A percentile compares a stretch with the other conserved stretches of the same genome.
phyloP scores from a whole-genome alignment of 1,140 invertebrate genomes.

The Metaphire vulgaris region DNA sequence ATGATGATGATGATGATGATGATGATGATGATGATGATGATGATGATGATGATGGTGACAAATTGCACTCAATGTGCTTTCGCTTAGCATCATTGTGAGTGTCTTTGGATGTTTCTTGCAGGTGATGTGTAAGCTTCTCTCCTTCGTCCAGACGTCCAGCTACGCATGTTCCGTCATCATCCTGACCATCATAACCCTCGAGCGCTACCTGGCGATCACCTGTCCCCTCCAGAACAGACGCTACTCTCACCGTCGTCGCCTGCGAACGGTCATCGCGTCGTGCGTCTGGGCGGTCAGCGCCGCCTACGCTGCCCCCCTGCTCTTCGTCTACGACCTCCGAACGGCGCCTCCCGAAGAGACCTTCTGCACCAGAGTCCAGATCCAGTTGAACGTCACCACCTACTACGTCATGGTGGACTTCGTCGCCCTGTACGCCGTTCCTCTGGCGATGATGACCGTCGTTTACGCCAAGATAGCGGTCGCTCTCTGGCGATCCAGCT shows the following conservation, averaged over 20 bases:
- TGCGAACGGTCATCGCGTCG: constrained; percentile 4
- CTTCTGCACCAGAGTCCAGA: neutral
- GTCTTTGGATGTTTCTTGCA: constrained; percentile 30
- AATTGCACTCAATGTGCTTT: no score
- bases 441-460: constrained; percentile 71
- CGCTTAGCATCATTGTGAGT: no score
- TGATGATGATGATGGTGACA: no score
- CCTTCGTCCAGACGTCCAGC: constrained; percentile 43
- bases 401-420: constrained; percentile 32
- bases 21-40: no score
- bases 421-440: constrained; percentile 57
- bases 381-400: neutral
- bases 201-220: constrained; percentile 69
- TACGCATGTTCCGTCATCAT: constrained; percentile 44
- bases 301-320: constrained; percentile 11
- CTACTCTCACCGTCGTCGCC: constrained; percentile 20
- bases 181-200: constrained; percentile 61
- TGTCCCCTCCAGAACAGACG: constrained; percentile 60
- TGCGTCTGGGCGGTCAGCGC: constrained; percentile 15
- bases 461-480: constrained; percentile 69
- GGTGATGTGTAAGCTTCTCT: constrained; percentile 48
- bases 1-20: no score
- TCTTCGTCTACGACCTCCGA: constrained; percentile 22
- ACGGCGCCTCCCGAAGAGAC: neutral
- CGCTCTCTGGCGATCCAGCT: constrained; percentile 6